Evolutionary conservation across 2,113 vertebrate species (phyloP).

Genomic region (Aspidoscelis tigris): DNA sequence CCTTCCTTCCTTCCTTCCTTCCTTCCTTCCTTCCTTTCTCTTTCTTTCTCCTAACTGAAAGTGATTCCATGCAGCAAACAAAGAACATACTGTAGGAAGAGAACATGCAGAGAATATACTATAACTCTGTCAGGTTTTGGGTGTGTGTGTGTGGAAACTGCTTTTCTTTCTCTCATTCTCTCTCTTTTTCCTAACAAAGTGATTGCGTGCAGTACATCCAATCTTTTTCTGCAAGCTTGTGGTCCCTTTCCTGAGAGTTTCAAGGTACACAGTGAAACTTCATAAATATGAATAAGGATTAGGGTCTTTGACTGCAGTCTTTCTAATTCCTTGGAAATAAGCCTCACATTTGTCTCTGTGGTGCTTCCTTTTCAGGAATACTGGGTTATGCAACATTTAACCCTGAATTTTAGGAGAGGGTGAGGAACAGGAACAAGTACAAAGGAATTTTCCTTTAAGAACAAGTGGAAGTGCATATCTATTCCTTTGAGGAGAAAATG

Average conservation of each 20-base stretch:
- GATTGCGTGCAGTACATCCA: not conserved
- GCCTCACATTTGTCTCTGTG: constrained; percentile 29
- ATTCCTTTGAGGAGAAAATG: not conserved
- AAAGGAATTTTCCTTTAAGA: constrained; percentile 18
- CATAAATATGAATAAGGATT: not conserved
- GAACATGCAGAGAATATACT: no score
- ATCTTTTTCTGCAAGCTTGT: not conserved
- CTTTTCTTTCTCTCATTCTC: no score
- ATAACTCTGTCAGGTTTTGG: no score
- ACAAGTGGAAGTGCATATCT: not conserved
- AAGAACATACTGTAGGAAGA: no score
- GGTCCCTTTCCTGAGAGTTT: not conserved
- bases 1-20: no score
- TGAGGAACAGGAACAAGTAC: constrained; percentile 12
- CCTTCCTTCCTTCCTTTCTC: no score
- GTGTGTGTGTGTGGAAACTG: no score
- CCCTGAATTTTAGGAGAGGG: not conserved
- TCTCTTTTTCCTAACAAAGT: constrained; percentile 11
- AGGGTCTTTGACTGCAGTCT: not conserved
- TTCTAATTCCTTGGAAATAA: not conserved
- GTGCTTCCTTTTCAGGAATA: constrained; percentile 21
- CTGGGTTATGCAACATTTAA: constrained; percentile 31
- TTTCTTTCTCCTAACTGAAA: not conserved
- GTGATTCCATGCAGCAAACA: no score
- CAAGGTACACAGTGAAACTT: not conserved